Base-by-base conservation (phyloP, 2,113 vertebrate genomes). In the Odocoileus virginianus region DNA sequence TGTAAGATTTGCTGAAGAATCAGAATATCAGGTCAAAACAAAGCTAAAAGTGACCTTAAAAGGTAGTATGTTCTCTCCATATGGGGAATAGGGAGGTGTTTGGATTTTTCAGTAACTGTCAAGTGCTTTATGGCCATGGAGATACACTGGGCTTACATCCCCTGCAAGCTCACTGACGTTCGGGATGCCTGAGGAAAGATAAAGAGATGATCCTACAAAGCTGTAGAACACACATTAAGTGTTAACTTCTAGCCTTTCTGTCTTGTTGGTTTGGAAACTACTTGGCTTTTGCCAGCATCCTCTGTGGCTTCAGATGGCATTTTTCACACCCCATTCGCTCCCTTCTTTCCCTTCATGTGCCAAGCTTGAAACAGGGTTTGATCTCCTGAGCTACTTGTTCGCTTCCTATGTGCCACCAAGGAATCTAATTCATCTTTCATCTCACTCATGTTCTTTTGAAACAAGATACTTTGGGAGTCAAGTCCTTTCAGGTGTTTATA, bases 31-130 rank as follows among this genome's bases (percentile, higher is more conserved):
- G 28, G n/a, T 87, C 84, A 94, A 85, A 96, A 91, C 67, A 79
- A 52, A 43, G 3, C 45, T 76, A 47, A 98, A 98, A 98, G 97
- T 98, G 98, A 96, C 98, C 98, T 98, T 98, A 98, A 85, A 92
- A 54, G 57, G 82, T 3, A 67, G 13, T 90, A 14, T 85, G 57
- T 88, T 85, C 43, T 67, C 17, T 91, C 33, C 50, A 33, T 74
- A 1, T 13, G 55, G 52, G 43, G 54, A 28, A 52, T 36, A 40
- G 5, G 9, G 23, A 60, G 13, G 12, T 52, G 47, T 60, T 78
- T 52, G 10, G n/a, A 47, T n/a, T 79, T 78, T 47, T 89, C 27
- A 8, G 10, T 93, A 58, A 54, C 17, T 45, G 27, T 55, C 50
- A 43, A 9, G 28, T 81, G 54, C 83, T 36, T 82, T 95, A 40